Conservation (phyloP, 2,113 vertebrate species). For the Chaetops frenatus region DNA sequence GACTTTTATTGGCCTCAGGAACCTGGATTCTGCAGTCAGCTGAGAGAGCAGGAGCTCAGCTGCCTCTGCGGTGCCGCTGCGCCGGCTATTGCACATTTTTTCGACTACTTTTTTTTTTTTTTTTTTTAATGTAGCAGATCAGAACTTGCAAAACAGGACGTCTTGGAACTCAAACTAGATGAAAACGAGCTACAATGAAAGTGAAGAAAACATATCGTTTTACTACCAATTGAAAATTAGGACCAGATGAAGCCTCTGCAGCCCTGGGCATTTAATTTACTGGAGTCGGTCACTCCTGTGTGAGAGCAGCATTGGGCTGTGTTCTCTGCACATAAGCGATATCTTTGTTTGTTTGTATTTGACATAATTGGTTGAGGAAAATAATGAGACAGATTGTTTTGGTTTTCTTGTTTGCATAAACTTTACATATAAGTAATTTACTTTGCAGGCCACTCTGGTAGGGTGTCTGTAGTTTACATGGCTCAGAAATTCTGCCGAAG, state of each 20-base stretch:
- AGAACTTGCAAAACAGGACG: constrained; percentile 50
- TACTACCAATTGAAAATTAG: constrained; percentile 67
- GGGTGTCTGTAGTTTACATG: not conserved
- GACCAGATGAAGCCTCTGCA: constrained; percentile 68
- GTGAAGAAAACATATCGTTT: constrained; percentile 57
- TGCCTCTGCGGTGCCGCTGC: not conserved
- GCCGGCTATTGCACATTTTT: not conserved
- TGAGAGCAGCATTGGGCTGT: constrained; percentile 31
- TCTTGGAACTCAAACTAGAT: constrained; percentile 60
- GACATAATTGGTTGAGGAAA: constrained; percentile 45
- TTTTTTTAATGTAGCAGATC: constrained; percentile 40
- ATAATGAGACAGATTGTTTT: constrained; percentile 56
- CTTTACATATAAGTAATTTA: constrained; percentile 7
- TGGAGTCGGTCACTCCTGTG: constrained; percentile 52
- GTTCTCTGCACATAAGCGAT: not conserved
- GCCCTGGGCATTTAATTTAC: constrained; percentile 61
- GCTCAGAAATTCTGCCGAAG: not conserved
- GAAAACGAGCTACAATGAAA: constrained; percentile 68
- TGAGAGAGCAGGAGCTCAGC: not conserved
- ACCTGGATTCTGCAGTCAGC: not conserved
- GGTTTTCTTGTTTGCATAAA: constrained; percentile 47
- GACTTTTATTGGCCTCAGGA: not conserved
- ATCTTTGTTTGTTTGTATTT: constrained; percentile 49
- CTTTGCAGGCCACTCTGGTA: not conserved
- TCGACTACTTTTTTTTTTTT: constrained; percentile 3